phyloP scores from a whole-genome alignment of 2,888 invertebrate species.

The Pandemis heparana region DNA sequence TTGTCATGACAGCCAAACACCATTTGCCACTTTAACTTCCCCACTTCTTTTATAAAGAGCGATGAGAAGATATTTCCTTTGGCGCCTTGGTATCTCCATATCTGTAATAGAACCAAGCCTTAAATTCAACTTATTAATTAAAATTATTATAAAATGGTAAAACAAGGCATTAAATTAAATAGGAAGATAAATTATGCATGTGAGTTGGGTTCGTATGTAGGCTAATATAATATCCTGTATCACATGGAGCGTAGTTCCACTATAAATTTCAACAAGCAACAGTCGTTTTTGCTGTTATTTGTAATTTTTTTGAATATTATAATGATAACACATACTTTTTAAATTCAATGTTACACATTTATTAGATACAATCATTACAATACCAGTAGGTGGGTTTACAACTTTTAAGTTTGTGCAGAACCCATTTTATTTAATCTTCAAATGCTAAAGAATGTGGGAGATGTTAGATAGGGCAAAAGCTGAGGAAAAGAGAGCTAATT shows the following conservation, averaged over 20 bases:
- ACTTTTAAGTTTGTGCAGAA: too few species aligned
- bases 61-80: constrained; percentile 91
- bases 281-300: too few species aligned
- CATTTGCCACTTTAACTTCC: constrained; percentile 77
- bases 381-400: too few species aligned
- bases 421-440: too few species aligned
- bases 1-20: constrained; percentile 91
- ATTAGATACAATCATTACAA: too few species aligned
- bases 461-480: too few species aligned
- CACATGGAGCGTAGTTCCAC: neutral
- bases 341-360: too few species aligned
- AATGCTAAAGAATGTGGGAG: too few species aligned
- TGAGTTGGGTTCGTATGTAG: neutral
- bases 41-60: constrained; percentile 76
- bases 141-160: constrained; percentile 13
- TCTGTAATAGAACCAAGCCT: constrained; percentile 74
- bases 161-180: constrained; percentile 26
- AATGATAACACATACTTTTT: too few species aligned
- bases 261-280: neutral
- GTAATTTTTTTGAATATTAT: too few species aligned
- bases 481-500: too few species aligned
- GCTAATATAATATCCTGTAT: constrained; percentile 4
- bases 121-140: neutral
- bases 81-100: constrained; percentile 85
- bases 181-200: constrained; percentile 7